Base-by-base conservation (phyloP, 2,888 invertebrate genomes). In the Drosophila multiciliata region DNA sequence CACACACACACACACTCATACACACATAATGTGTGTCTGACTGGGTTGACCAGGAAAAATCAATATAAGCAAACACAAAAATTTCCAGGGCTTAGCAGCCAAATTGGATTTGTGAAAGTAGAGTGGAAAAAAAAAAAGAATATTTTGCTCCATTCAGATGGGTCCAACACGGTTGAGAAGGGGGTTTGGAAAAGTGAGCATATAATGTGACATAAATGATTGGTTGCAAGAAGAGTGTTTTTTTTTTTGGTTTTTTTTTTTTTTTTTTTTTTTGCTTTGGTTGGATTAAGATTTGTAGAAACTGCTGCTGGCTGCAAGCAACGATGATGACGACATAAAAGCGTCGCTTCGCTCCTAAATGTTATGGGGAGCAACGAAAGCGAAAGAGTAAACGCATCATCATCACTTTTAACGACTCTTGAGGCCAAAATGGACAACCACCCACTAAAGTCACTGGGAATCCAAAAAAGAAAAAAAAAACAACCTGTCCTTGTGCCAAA, bases 21-120 rank as follows among this genome's bases (percentile, higher is more conserved):
- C 29, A 29, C 29, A 29, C 29, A 29, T 29, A 29, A 29, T 29
- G 26, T 5, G 29, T 61, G 59, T 23, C 29, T 49, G 42, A 26
- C 40, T 42, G 40, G 15, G 49, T 52, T 48, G 32, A 35, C 59
- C 68, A 53, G 53, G 49, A 61, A 86, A 90, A 87, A 90, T 90
- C 89, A 89, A 90, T 90, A 90, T 90, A 90, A 88, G 81, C 77
- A 76, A 48, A 65, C 66, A 57, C 80, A 76, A 80, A 83, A 87
- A 78, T 84, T 64, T 82, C 33, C 75, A 69, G 66, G 83, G 87
- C 90, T 91, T 91, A 87, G 75, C 83, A 77, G 81, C 87, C 68
- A 91, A 90, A 90, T 91, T 89, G 89, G 86, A 89, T 91, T 87
- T 88, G 73, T 58, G 71, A 72, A 72, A 66, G 78, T 73, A 67